These are phyloP conservation scores for Etia nguti DNA, from an alignment of 2,113 vertebrate species.

Conservation along the genomic window DNA sequence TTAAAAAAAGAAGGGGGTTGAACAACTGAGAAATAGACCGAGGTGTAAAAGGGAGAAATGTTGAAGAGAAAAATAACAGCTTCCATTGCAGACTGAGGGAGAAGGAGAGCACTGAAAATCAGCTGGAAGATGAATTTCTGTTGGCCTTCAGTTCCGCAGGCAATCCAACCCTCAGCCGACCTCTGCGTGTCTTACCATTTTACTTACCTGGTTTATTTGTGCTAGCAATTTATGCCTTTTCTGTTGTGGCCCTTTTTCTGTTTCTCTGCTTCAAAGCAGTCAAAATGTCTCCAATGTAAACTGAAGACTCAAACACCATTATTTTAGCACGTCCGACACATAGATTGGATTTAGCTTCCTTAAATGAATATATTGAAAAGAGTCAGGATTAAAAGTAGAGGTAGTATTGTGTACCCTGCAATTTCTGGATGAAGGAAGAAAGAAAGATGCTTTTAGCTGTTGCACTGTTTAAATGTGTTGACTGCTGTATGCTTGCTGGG, in stretches of 20 bases:
- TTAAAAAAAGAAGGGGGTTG: constrained; percentile 4
- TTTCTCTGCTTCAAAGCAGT: background rate
- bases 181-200: background rate
- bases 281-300: background rate
- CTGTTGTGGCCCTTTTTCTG: background rate
- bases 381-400: background rate
- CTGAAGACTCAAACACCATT: background rate
- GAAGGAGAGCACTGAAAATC: background rate
- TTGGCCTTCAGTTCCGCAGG: constrained; percentile 1
- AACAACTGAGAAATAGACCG: constrained; percentile 3
- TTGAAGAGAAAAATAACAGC: constrained; percentile 26
- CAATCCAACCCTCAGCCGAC: constrained; percentile 16
- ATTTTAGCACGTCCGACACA: background rate
- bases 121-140: constrained; percentile 15
- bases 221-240: background rate
- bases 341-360: background rate
- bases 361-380: background rate
- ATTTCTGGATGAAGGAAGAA: background rate
- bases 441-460: background rate
- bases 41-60: background rate
- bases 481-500: background rate
- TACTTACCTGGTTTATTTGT: background rate
- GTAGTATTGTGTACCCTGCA: background rate
- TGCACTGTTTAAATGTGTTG: background rate
- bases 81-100: background rate